These are phyloP conservation scores for Zaprionus gabonicus DNA, from an alignment of 1,140 invertebrate species.

Conservation along the genomic window DNA sequence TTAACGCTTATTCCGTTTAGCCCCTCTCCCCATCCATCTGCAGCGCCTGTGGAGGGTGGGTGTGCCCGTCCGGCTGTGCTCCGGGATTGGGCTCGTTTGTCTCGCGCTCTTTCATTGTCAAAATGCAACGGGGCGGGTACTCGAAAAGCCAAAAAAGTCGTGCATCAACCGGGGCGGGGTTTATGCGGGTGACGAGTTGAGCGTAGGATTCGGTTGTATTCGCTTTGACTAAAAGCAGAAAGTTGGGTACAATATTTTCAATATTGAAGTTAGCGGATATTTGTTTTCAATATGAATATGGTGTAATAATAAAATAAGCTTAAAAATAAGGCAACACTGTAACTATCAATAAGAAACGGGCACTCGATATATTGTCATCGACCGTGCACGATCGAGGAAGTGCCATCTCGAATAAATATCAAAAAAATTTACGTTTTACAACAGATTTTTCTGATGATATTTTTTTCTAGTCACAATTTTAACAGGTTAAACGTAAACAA, in stretches of 20 bases:
- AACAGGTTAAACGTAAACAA: too few relatives aligned
- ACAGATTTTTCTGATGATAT: too few relatives aligned
- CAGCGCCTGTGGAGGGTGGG: neutral
- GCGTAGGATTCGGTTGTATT: neutral
- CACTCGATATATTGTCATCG: too few relatives aligned
- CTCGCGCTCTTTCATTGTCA: conserved; percentile 67
- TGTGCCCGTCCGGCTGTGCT: conserved; percentile 11
- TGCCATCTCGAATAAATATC: too few relatives aligned
- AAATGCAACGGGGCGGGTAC: conserved; percentile 60
- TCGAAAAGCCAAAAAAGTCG: conserved; percentile 51
- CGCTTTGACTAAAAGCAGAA: neutral
- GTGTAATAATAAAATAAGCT: too few relatives aligned
- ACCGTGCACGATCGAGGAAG: too few relatives aligned
- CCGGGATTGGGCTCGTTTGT: conserved; percentile 32
- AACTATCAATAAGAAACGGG: too few relatives aligned
- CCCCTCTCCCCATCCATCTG: conserved; percentile 29
- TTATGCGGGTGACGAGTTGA: neutral
- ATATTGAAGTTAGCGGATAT: too few relatives aligned
- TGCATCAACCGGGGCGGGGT: conserved; percentile 54
- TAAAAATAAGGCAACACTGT: too few relatives aligned
- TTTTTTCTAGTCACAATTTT: too few relatives aligned
- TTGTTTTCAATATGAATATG: too few relatives aligned
- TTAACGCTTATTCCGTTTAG: conserved; percentile 84
- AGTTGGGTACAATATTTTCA: neutral
- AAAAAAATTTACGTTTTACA: too few relatives aligned